phyloP scores from a whole-genome alignment of 2,888 invertebrate species.

The Willowsia nigromaculata region DNA sequence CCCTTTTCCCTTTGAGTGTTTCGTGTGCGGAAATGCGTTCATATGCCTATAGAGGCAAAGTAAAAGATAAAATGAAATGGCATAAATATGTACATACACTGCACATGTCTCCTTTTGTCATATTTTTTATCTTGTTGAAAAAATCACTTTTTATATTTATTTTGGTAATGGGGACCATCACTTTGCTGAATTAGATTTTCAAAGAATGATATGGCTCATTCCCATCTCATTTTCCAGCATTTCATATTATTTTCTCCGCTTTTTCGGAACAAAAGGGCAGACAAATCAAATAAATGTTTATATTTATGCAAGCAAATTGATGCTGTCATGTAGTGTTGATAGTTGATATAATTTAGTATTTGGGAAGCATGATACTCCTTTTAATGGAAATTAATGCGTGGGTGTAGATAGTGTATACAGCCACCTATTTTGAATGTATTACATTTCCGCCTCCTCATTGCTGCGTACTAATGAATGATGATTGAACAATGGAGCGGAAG shows the following conservation, averaged over 20 bases:
- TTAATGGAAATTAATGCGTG: neutral
- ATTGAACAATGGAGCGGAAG: slow-evolving; percentile 30
- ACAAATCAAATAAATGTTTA: neutral
- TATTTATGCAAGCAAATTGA: neutral
- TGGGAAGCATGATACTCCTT: too few species aligned
- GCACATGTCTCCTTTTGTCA: neutral
- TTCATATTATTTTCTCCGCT: neutral
- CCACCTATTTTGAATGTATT: neutral
- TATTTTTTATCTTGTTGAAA: neutral
- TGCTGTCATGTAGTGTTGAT: neutral
- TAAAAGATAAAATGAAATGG: neutral
- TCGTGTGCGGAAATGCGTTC: slow-evolving; percentile 15
- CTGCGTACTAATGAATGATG: neutral
- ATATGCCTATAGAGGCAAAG: neutral
- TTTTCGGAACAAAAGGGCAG: neutral
- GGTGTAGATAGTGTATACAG: neutral
- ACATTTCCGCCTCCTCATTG: neutral
- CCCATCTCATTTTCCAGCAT: neutral
- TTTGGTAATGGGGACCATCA: neutral
- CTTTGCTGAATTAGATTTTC: neutral
- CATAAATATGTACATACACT: neutral
- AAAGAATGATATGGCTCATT: neutral
- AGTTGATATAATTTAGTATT: neutral
- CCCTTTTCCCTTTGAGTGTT: neutral
- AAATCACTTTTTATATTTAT: neutral